A percentile compares a stretch with the other conserved stretches of the same genome.
phyloP scores from a whole-genome alignment of 1,140 invertebrate species.

The Matsumurasca onukii region DNA sequence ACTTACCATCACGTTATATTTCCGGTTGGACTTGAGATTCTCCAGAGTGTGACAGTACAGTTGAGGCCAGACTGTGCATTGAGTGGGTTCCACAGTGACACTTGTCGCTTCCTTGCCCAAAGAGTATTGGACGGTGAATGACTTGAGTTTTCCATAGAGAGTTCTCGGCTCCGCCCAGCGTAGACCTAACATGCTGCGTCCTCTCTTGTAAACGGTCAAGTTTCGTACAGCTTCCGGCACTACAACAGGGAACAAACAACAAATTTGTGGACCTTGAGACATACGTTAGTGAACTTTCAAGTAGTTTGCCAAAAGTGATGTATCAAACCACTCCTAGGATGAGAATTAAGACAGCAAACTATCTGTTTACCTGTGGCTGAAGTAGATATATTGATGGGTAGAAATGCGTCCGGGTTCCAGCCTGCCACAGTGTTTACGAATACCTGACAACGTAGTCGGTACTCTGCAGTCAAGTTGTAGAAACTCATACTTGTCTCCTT shows the following conservation, averaged over 20 bases:
- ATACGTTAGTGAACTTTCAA: too few species aligned
- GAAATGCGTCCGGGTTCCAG: background rate
- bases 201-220: slow-evolving; percentile 23
- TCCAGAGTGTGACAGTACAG: slow-evolving; percentile 12
- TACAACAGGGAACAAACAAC: too few species aligned
- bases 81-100: background rate
- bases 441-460: background rate
- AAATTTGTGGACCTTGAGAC: too few species aligned
- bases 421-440: background rate
- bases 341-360: too few species aligned
- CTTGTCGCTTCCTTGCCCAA: background rate
- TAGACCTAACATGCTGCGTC: slow-evolving; percentile 1
- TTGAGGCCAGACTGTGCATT: slow-evolving; percentile 1
- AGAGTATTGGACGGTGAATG: background rate
- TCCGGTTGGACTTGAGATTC: background rate
- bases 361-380: slow-evolving; percentile 14
- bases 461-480: background rate
- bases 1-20: slow-evolving; percentile 10
- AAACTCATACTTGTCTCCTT: slow-evolving; percentile 9
- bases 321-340: too few species aligned
- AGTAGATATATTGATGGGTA: background rate
- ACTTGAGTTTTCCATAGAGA: background rate
- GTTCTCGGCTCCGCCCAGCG: background rate
- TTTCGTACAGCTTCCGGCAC: background rate
- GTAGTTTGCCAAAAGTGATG: too few species aligned